Base-by-base conservation (phyloP, 2,888 invertebrate genomes). In the Papilio gigon region DNA sequence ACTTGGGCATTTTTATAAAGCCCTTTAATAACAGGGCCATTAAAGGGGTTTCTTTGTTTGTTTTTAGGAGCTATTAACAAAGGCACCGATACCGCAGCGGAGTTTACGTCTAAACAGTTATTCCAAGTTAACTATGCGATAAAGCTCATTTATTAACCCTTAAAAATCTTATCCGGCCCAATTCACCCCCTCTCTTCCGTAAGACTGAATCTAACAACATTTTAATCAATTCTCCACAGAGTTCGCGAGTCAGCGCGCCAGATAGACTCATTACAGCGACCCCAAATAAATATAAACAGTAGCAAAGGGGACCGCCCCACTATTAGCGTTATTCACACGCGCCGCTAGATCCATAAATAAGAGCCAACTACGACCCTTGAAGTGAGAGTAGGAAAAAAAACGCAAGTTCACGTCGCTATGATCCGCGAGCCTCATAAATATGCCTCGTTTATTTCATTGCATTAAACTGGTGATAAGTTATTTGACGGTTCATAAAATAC, bases 241-340 rank as follows among this genome's bases (percentile, higher is more conserved):
- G 89, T 89, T 90, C 83, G 88, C 91, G 91, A 90, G 89, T 90
- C 90, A 89, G 84, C 88, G 90, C 88, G 85, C 83, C 84, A 89
- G 90, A 90, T 89, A 90, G 88, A 89, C 89, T 90, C 89, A 90
- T 90, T 90, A 90, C 86, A 80, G 80, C 86, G 83, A 89, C 90
- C 90, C 90, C 90, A 90, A 90, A 91, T 90, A 90, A 90, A 90
- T 89, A 91, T 89, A 90, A 91, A 91, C 91, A 90, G 90, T 88
- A 89, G 89, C 87, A 80, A 83, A 87, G 87, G 86, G 87, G 85
- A 82, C 78, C 80, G 84, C 87, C 89, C 90, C 81, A 86, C 88
- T 90, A 89, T 90, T 90, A 89, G 86, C 89, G 85, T 90, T 89
- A 90, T 87, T 92, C 89, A 89, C 90, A 90, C 90, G 90, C 90